These are phyloP conservation scores for Lacerta viridis DNA, from an alignment of 2,797 vertebrate species.

Conservation along the genomic window DNA sequence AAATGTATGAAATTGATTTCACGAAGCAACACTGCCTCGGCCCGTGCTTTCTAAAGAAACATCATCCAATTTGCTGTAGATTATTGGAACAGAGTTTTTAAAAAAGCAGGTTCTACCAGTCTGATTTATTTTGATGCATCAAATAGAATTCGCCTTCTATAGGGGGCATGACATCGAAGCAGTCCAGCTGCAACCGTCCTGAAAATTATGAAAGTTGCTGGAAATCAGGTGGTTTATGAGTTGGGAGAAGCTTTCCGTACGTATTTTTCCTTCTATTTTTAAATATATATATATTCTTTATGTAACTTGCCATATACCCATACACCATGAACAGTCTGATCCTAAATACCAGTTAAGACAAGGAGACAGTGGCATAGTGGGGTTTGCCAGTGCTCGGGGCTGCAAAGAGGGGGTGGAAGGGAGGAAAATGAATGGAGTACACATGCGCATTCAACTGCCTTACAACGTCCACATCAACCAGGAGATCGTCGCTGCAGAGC, in stretches of 20 bases:
- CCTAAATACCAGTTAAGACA: background rate
- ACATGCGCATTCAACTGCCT: too few species aligned
- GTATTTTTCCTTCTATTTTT: background rate
- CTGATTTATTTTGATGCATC: background rate
- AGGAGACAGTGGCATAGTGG: too few species aligned
- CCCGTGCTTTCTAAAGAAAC: background rate
- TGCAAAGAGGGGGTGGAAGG: too few species aligned
- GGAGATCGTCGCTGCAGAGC: too few species aligned
- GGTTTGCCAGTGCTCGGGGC: background rate
- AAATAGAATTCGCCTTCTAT: slow-evolving; percentile 28
- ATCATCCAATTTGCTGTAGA: background rate
- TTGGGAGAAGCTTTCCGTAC: background rate
- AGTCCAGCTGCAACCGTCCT: background rate
- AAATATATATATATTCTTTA: background rate
- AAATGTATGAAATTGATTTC: background rate
- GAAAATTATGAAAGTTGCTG: background rate
- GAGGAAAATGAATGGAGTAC: too few species aligned
- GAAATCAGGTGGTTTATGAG: background rate
- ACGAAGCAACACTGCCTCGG: background rate
- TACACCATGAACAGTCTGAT: background rate
- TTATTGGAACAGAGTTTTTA: background rate
- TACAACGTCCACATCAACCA: too few species aligned
- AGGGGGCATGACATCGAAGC: background rate
- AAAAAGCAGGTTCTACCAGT: background rate
- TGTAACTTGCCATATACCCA: accelerated